Base-by-base conservation (phyloP, 2,888 invertebrate species). In the Apamea sordens region DNA sequence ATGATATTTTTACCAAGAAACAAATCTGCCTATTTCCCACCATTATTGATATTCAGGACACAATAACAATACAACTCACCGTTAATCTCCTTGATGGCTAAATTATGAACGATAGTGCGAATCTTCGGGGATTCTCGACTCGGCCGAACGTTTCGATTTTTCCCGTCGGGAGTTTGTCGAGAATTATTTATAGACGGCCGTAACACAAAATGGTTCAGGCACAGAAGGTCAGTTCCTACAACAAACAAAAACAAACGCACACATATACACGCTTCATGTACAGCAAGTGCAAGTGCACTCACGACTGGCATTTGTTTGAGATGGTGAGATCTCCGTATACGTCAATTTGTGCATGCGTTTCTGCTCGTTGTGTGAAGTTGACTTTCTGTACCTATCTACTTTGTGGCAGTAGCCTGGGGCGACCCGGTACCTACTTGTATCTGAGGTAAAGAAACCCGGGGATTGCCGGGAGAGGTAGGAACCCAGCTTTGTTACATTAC, bases 181-280 rank as follows among this genome's bases (percentile, higher is more conserved):
- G 86, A 86, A 91, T 92, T 91, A 92, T 92, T 92, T 92, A 92
- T 91, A 86, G 84, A 84, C 83, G 76, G 63, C 63, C 32, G 63
- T 44, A 56, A 15, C 36, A 79, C 11, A n/a, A 28, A 47, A 24
- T 65, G 28, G 15, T 41, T 15, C n/a, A n/a, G 7, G 28, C 15
- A 50, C 36, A 83, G 76, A 83, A 79, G 56, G 56, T 21, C 28
- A 56, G 15, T 2, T 83, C 10, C 15, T n/a, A 28, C 28, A 47
- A 64, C 15, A 21, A 24, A 13, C 21, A 0, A 47, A 64, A 64
- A 56, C 10, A 15, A 13, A 56, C 15, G 28, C 56, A 65, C 18
- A 41, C 56, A 36, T 21, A 41, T 1, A 56, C 8, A 4, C 11
- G 1, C 4, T 74, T 56, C n/a, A 28, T 1, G 5, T 15, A 28